Evolutionary conservation across 2,888 invertebrate genomes (phyloP).

Genomic region (Hydriomena furcata): DNA sequence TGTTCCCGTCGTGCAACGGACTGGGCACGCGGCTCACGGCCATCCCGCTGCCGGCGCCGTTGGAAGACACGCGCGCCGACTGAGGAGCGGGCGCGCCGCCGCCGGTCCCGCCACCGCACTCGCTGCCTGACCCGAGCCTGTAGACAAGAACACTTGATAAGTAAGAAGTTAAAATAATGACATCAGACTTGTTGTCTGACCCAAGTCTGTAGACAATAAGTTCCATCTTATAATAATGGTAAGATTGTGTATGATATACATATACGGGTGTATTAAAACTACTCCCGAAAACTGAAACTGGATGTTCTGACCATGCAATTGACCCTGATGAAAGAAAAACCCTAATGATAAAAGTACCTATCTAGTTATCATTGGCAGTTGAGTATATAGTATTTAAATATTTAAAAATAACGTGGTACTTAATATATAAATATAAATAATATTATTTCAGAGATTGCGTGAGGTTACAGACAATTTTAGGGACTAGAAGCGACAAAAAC

Average conservation of each 20-base stretch:
- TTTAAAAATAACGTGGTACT: too few relatives aligned
- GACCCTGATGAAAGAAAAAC: background rate
- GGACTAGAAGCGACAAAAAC: conserved; percentile 13
- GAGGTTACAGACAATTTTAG: background rate
- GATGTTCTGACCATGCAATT: too few relatives aligned
- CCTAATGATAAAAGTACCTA: too few relatives aligned
- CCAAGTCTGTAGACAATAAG: too few relatives aligned
- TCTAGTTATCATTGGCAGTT: too few relatives aligned
- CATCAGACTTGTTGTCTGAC: too few relatives aligned
- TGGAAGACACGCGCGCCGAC: conserved; percentile 94
- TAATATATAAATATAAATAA: too few relatives aligned
- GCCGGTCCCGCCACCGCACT: conserved; percentile 80
- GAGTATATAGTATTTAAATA: background rate
- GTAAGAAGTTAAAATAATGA: too few relatives aligned
- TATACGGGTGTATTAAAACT: too few relatives aligned
- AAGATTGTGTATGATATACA: too few relatives aligned
- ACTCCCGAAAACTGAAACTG: too few relatives aligned
- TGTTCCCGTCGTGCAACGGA: conserved; percentile 97
- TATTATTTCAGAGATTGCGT: conserved; percentile 2
- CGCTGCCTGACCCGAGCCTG: conserved; percentile 87
- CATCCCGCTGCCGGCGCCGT: conserved; percentile 95
- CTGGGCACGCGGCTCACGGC: conserved; percentile 98
- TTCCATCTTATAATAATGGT: too few relatives aligned
- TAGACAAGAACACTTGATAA: conserved; percentile 56
- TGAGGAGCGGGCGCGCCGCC: conserved; percentile 85